Base-by-base conservation (phyloP, 1,140 invertebrate species). In the Planococcus citri region DNA sequence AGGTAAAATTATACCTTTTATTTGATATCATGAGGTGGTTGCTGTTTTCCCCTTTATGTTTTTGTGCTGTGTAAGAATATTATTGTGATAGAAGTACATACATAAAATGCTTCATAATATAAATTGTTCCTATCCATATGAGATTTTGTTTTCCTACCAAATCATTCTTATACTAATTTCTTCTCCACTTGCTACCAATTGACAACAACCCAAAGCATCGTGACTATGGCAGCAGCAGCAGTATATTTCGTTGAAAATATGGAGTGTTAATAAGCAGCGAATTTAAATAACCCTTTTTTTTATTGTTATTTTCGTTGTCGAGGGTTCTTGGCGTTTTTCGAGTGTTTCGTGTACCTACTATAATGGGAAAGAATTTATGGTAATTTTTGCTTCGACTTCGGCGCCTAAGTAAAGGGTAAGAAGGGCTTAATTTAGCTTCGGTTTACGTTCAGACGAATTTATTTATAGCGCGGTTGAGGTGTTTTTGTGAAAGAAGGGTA, bases 211-310 rank as follows among this genome's bases (percentile, higher is more conserved):
- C 41, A 12, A 6, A 33, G 29, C 12, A 33, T 33, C 29, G 29
- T 33, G n/a, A n/a, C n/a, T 33, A 6, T 33, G 4, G 29, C 12
- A 33, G 4, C 3, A 33, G 4, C 17, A 17, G 17, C 41, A 17
- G 41, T 51, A 51, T 3, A 9, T 51, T 51, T 51, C 6, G 6
- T n/a, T 2, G 41, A 20, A 51, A 51, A 51, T 51, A 51, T 51
- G 41, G 41, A 51, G 41, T 51, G 41, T 51, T 51, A 51, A 51
- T 51, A 51, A 51, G 41, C 41, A 51, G 41, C 41, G 41, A 51
- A 51, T 51, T 51, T 51, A 51, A 51, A 51, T 51, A 51, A 51
- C 41, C 41, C 41, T 51, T 51, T 51, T n/a, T 51, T 51, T 51
- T 51, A 51, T 51, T 51, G 41, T 51, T 51, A 17, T 51, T 51